Evolutionary conservation across 2,797 vertebrate genomes (phyloP).

Genomic region (Betta splendens): DNA sequence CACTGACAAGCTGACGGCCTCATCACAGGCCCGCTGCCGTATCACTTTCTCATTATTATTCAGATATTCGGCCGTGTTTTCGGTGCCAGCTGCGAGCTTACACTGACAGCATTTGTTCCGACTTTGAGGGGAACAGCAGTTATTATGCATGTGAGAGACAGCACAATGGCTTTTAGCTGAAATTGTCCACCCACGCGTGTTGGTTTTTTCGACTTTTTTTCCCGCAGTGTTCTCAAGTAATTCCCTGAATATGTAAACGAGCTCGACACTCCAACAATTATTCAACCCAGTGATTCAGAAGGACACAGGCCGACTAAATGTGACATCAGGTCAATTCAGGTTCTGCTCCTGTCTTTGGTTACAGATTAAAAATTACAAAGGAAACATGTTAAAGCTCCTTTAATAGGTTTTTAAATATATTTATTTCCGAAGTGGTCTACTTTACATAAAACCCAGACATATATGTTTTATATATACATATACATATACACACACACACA

Average conservation of each 20-base stretch:
- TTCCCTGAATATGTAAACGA: slow-evolving; percentile 48
- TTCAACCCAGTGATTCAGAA: slow-evolving; percentile 36
- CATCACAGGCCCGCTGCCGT: not conserved
- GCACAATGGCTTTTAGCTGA: slow-evolving; percentile 26
- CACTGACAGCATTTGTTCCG: slow-evolving; percentile 10
- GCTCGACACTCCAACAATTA: slow-evolving; percentile 44
- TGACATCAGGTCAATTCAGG: not conserved
- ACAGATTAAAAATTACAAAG: not conserved
- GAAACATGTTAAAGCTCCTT: not conserved
- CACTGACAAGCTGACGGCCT: not conserved
- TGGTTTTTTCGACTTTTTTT: slow-evolving; percentile 14
- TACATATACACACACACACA: no score
- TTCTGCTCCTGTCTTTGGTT: not conserved
- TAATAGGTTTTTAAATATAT: not conserved
- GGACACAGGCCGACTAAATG: slow-evolving; percentile 8
- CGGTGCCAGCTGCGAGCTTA: slow-evolving; percentile 7
- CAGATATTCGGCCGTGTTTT: slow-evolving; percentile 14
- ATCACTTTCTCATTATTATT: slow-evolving; percentile 10
- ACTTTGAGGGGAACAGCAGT: slow-evolving; percentile 19
- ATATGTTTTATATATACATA: no score
- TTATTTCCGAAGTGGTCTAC: not conserved
- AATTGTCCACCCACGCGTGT: slow-evolving; percentile 30
- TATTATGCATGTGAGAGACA: slow-evolving; percentile 22
- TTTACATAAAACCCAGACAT: no score
- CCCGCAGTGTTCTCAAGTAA: slow-evolving; percentile 13